These are phyloP conservation scores for Polia nebulosa DNA, from an alignment of 2,888 invertebrate genomes.

Conservation along the genomic window DNA sequence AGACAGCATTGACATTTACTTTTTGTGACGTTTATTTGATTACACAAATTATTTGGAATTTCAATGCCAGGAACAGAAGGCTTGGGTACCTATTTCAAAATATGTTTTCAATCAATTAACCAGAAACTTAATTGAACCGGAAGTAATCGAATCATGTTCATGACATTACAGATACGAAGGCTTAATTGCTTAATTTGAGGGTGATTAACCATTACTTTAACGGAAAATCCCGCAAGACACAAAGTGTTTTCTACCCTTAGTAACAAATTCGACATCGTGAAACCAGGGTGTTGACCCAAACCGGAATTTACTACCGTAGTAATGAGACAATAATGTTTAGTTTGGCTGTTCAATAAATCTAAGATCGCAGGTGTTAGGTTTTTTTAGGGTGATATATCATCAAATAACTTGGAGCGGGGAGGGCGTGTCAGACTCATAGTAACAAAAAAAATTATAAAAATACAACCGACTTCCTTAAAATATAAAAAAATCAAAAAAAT, in stretches of 20 bases:
- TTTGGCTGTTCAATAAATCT: conserved; percentile 22
- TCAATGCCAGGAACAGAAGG: too few species aligned
- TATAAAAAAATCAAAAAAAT: too few species aligned
- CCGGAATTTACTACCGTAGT: conserved; percentile 9
- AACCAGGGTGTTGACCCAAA: conserved; percentile 1
- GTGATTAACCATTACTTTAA: background rate
- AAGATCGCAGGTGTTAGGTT: background rate
- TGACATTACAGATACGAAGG: conserved; percentile 3
- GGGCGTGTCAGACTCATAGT: too few species aligned
- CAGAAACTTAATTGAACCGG: background rate
- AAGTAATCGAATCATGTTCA: background rate
- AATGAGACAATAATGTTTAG: conserved; percentile 13
- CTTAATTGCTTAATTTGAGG: background rate
- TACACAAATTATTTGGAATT: too few species aligned
- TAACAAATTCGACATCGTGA: background rate
- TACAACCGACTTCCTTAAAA: too few species aligned
- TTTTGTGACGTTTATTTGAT: too few species aligned
- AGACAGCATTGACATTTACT: too few species aligned
- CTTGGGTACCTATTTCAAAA: too few species aligned
- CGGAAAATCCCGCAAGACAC: background rate
- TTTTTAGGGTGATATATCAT: too few species aligned
- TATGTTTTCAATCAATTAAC: too few species aligned
- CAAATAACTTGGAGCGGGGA: too few species aligned
- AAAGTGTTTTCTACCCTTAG: background rate
- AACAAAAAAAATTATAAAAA: too few species aligned